phyloP scores from a whole-genome alignment of 2,113 vertebrate species.

The Porphyrio hochstetteri region DNA sequence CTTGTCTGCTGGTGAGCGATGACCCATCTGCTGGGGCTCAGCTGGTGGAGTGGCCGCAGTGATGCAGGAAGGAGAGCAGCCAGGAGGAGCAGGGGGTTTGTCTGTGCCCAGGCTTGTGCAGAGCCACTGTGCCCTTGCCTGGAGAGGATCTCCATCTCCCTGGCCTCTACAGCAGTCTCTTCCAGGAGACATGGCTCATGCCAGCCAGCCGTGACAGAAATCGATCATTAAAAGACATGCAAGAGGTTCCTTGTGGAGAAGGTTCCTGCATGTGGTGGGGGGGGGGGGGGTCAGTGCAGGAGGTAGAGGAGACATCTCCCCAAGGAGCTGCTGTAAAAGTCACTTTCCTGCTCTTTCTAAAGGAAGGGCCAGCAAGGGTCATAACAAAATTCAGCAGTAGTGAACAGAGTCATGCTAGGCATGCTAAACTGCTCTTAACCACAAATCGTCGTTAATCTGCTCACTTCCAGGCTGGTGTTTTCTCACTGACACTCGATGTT shows the following conservation, averaged over 20 bases:
- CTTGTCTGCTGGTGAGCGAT: background rate
- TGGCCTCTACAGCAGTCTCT: background rate
- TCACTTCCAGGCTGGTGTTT: background rate
- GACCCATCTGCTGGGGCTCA: background rate
- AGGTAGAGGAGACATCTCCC: background rate
- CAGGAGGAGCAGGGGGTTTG: background rate
- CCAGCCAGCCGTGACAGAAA: background rate
- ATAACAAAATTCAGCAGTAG: background rate
- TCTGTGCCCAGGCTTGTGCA: background rate
- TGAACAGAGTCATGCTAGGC: background rate
- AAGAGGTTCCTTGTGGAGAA: background rate
- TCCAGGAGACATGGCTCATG: background rate
- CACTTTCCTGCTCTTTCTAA: background rate
- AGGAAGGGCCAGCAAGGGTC: background rate
- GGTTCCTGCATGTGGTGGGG: background rate
- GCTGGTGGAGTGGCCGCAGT: rapidly evolving
- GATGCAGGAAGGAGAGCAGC: rapidly evolving
- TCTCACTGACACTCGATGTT: background rate
- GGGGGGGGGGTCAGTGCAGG: background rate
- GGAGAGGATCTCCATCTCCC: background rate
- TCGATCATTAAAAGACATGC: rapidly evolving
- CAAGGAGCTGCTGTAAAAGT: background rate
- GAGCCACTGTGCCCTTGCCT: background rate
- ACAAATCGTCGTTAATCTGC: background rate
- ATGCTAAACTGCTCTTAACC: background rate